Base-by-base conservation (phyloP, 2,888 invertebrate species). In the Plagodis dolabraria region DNA sequence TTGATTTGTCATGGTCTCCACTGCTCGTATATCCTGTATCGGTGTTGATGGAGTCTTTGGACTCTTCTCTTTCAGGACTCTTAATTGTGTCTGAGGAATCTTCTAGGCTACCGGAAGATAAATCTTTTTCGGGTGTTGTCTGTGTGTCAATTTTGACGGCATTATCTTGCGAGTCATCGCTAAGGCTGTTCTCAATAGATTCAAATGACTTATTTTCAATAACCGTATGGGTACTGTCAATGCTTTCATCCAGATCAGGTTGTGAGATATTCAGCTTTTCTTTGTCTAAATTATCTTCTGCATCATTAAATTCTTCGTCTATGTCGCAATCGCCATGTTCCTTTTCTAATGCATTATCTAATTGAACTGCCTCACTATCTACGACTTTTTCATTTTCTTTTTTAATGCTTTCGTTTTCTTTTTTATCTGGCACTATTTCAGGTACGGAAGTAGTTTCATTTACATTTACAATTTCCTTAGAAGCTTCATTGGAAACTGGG, bases 161-260 rank as follows among this genome's bases (percentile, higher is more conserved):
- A 11, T 77, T 74, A 9, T 65, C 70, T 33, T 55, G 22, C 2
- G 64, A 47, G 45, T 77, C 77, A 12, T 76, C 74, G 44, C 53
- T 69, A 45, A 78, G 64, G 59, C 60, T 68, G 5, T 85, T 79
- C 11, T 66, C 63, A 46, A 78, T 71, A 10, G 63, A 68, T 52
- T 85, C 81, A 57, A 81, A 84, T 1, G 82, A 85, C 61, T 80
- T 82, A 67, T 89, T 91, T 63, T 91, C 91, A 60, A 88, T 83
- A 4, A 91, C 89, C 0, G 90, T 91, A 57, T 87, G 78, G 44
- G 74, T 83, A 61, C 90, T 92, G 10, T 86, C 86, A 45, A 85
- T 64, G 67, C 90, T 92, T 67, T 83, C 87, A 63, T 89, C 76
- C 7, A 89, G 81, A 60, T 90, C 90, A n/a, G 69, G 34, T 64